Evolutionary conservation across 2,888 invertebrate species (phyloP).

Genomic region (Aromia moschata): DNA sequence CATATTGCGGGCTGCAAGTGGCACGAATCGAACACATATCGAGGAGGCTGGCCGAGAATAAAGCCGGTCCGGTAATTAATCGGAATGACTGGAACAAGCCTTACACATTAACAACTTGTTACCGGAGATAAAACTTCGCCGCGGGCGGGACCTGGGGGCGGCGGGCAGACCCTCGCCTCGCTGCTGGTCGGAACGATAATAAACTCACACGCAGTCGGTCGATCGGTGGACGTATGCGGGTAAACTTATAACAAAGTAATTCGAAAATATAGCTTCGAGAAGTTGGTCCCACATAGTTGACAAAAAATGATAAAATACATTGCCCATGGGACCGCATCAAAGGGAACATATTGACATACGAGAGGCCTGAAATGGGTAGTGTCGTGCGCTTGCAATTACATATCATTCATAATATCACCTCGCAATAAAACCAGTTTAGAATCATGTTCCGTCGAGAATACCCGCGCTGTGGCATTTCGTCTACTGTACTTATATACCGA

Average conservation of each 20-base stretch:
- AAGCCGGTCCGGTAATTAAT: conserved; percentile 56
- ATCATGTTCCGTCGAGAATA: no score
- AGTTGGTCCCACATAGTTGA: neutral
- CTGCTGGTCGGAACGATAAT: conserved; percentile 7
- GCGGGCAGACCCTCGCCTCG: conserved; percentile 31
- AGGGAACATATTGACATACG: no score
- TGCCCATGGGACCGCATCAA: neutral
- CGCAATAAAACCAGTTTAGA: no score
- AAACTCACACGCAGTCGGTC: no score
- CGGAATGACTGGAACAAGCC: conserved; percentile 57
- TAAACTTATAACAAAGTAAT: neutral
- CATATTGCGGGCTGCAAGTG: conserved; percentile 29
- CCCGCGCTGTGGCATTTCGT: no score
- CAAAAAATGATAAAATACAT: neutral
- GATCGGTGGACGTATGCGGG: neutral
- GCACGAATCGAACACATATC: conserved; percentile 31
- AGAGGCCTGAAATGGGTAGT: no score
- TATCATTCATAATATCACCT: no score
- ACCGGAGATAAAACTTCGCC: conserved; percentile 49
- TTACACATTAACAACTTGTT: conserved; percentile 59
- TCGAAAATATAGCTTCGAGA: neutral
- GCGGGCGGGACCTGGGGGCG: conserved; percentile 39
- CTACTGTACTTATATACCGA: no score
- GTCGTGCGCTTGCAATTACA: no score
- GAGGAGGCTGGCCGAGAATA: conserved; percentile 13